These are phyloP conservation scores for Sceliomorpha sp. DNA, from an alignment of 2,888 invertebrate species.

Conservation along the genomic window DNA sequence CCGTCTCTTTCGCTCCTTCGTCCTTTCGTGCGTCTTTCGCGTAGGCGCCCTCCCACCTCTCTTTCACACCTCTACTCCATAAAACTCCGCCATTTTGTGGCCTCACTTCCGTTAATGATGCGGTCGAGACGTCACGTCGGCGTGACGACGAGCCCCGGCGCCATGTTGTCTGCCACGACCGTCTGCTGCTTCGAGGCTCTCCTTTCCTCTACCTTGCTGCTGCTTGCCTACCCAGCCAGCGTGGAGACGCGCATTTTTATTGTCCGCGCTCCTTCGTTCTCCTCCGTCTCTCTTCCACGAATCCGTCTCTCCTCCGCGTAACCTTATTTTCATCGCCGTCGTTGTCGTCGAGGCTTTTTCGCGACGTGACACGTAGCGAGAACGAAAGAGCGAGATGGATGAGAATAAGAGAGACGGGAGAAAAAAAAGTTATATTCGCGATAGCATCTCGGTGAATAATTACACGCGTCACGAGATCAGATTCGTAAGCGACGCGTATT, in stretches of 20 bases:
- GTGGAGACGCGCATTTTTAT: constrained; percentile 66
- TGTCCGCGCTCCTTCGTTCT: constrained; percentile 26
- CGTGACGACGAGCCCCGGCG: constrained; percentile 73
- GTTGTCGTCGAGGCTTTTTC: constrained; percentile 8
- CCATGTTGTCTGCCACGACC: constrained; percentile 78
- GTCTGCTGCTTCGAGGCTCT: constrained; percentile 64
- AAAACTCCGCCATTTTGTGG: constrained; percentile 77
- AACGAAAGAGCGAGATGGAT: too few relatives aligned
- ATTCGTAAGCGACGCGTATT: constrained; percentile 35
- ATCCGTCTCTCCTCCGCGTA: constrained; percentile 36
- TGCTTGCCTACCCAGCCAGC: constrained; percentile 70
- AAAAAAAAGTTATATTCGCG: neutral
- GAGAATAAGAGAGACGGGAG: too few relatives aligned
- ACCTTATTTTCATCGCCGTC: constrained; percentile 39
- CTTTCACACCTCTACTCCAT: constrained; percentile 72
- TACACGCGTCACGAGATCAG: constrained; percentile 28
- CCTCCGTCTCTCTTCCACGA: too few relatives aligned
- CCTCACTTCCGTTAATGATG: constrained; percentile 79
- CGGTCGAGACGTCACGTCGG: constrained; percentile 74
- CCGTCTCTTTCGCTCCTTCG: constrained; percentile 14
- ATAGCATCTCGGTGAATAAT: constrained; percentile 24
- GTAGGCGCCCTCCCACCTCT: too few relatives aligned
- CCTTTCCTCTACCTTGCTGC: too few relatives aligned
- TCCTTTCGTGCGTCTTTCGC: constrained; percentile 26
- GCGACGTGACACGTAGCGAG: too few relatives aligned